A percentile compares a stretch with the other conserved stretches of the same genome.
These are phyloP conservation scores for Anastrepha ludens DNA, from an alignment of 1,140 invertebrate genomes.

Conservation along the genomic window DNA sequence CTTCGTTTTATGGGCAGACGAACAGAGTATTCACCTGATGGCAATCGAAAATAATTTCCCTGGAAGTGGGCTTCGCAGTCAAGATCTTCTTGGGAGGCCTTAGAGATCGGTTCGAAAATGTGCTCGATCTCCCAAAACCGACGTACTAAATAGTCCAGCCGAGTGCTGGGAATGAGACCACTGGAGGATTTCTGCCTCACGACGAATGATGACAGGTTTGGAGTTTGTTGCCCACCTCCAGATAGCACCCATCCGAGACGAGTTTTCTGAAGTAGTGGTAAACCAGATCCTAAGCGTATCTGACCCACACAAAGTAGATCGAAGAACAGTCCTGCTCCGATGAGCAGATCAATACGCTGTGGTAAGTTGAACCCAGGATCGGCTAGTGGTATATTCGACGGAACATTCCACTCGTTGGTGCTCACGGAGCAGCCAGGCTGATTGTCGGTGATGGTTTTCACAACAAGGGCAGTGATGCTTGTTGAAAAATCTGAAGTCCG, in stretches of 20 bases:
- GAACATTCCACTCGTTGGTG: neutral
- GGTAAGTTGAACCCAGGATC: neutral
- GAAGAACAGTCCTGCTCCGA: neutral
- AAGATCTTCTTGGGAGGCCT: too few relatives aligned
- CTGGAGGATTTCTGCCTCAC: neutral
- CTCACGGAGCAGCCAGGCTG: too few relatives aligned
- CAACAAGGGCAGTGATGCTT: too few relatives aligned
- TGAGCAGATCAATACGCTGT: neutral
- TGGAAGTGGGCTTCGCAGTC: too few relatives aligned
- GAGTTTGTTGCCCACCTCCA: neutral
- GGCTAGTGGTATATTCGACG: neutral
- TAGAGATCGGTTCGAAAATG: too few relatives aligned
- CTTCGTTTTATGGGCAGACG: too few relatives aligned
- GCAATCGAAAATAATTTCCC: too few relatives aligned
- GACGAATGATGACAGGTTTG: neutral
- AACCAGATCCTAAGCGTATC: neutral
- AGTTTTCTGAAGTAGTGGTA: neutral
- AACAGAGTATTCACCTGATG: too few relatives aligned
- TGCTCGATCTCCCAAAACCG: too few relatives aligned
- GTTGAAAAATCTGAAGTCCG: too few relatives aligned
- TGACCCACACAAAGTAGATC: conserved; percentile 21
- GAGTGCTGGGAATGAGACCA: neutral
- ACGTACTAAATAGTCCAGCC: neutral
- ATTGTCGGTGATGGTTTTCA: too few relatives aligned
- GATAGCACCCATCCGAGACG: neutral